These are phyloP conservation scores for Hippocampus zosterae DNA, from an alignment of 2,113 vertebrate genomes.

Conservation along the genomic window DNA sequence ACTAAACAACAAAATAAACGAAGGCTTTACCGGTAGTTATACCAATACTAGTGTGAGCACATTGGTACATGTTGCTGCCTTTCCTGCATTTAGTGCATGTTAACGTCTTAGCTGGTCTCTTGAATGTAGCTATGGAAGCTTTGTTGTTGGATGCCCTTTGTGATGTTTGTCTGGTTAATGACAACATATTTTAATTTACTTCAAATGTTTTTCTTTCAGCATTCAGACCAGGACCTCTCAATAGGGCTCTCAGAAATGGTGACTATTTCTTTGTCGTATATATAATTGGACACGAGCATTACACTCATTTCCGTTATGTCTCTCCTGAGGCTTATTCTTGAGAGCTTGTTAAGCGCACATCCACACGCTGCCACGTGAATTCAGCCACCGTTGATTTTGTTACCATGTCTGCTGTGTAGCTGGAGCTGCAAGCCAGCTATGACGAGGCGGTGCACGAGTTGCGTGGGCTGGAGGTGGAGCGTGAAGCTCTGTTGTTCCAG, in stretches of 20 bases:
- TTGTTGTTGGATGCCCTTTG: no score
- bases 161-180: no score
- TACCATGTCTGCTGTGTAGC: slow-evolving; percentile 45
- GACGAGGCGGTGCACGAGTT: slow-evolving; percentile 70
- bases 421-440: slow-evolving; percentile 71
- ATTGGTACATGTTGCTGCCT: no score
- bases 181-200: neutral
- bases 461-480: slow-evolving; percentile 69
- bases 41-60: no score
- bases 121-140: no score
- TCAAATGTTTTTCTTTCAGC: slow-evolving; percentile 19
- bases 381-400: slow-evolving; percentile 41
- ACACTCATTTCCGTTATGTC: neutral
- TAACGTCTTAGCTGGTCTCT: no score
- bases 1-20: no score
- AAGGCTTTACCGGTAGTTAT: no score
- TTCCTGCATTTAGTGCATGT: no score
- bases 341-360: slow-evolving; percentile 20
- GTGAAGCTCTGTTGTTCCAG: slow-evolving; percentile 73
- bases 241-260: slow-evolving; percentile 70
- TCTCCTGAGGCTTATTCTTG: slow-evolving; percentile 22
- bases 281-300: neutral
- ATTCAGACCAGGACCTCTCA: slow-evolving; percentile 66
- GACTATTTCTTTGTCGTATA: slow-evolving; percentile 11
- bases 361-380: slow-evolving; percentile 19